These are phyloP conservation scores for Tenualosa ilisha DNA, from an alignment of 2,797 vertebrate species.

Conservation along the genomic window DNA sequence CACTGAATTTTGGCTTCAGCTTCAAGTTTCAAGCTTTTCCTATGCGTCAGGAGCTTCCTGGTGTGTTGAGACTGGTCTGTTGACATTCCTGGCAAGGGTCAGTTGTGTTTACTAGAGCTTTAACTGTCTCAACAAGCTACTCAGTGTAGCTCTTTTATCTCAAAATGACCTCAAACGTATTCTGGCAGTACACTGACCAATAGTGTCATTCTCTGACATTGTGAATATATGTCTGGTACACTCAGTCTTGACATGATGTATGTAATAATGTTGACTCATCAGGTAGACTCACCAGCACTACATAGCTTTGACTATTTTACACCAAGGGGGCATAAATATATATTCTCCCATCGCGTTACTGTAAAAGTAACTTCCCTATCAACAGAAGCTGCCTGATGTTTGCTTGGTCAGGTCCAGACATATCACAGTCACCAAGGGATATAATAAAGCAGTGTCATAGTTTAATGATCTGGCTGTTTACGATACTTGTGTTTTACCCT, in stretches of 20 bases:
- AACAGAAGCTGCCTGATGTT: not conserved
- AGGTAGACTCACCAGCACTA: no score
- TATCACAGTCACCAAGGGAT: not conserved
- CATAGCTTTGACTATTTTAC: no score
- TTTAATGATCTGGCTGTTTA: no score
- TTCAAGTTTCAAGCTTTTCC: not conserved
- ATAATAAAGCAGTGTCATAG: not conserved
- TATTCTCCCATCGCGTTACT: no score
- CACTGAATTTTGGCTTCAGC: not conserved
- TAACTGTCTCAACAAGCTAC: not conserved
- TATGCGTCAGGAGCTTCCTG: not conserved
- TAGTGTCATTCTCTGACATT: no score
- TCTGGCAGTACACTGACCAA: no score
- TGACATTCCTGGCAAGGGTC: constrained; percentile 9
- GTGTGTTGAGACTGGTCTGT: not conserved
- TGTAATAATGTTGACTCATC: no score
- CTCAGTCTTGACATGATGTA: no score
- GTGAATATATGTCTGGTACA: no score
- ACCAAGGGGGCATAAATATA: no score
- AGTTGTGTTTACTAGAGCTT: not conserved
- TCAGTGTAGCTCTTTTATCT: not conserved
- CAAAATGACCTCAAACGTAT: no score
- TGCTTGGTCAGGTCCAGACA: not conserved
- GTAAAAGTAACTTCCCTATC: no score
- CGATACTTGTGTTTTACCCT: constrained; percentile 9